Percentiles rank a stretch among this genome's conserved stretches.
These are phyloP conservation scores for Metellina segmentata DNA, from an alignment of 2,888 invertebrate genomes.

Conservation along the genomic window DNA sequence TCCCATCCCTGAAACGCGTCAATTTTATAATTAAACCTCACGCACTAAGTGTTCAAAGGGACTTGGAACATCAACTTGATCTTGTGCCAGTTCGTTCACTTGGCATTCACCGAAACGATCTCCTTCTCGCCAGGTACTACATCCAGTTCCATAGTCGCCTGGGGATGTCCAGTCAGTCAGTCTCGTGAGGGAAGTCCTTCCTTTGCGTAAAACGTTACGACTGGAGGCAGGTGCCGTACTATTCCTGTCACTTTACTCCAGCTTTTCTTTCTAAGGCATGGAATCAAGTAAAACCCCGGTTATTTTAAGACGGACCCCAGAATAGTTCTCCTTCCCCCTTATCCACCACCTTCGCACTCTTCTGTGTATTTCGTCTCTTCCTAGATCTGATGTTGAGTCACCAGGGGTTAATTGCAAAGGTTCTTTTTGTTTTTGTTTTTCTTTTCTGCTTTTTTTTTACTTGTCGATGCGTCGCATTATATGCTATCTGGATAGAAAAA, in stretches of 20 bases:
- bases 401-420: not conserved
- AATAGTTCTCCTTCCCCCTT: slow-evolving; percentile 28
- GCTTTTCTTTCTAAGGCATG: slow-evolving; percentile 69
- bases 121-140: too few species aligned
- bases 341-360: slow-evolving; percentile 1
- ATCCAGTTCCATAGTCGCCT: not conserved
- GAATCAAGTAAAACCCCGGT: slow-evolving; percentile 44
- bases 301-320: slow-evolving; percentile 28
- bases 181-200: not conserved
- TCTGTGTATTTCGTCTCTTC: slow-evolving; percentile 10
- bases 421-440: not conserved
- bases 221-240: slow-evolving; percentile 39
- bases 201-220: slow-evolving; percentile 25
- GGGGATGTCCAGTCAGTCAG: slow-evolving; percentile 16
- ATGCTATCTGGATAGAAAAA: too few species aligned
- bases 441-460: not conserved
- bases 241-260: slow-evolving; percentile 52
- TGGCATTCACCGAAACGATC: too few species aligned
- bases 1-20: too few species aligned
- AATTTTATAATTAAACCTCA: too few species aligned
- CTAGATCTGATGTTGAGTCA: slow-evolving; percentile 42
- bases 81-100: not conserved
- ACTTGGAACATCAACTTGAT: slow-evolving; percentile 11
- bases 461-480: not conserved
- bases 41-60: not conserved